Evolutionary conservation across 92 coral and sea anemone genomes (phyloP), one percentile per base, ranked within the genome.

Genomic region (Epizoanthus fatuus): DNA sequence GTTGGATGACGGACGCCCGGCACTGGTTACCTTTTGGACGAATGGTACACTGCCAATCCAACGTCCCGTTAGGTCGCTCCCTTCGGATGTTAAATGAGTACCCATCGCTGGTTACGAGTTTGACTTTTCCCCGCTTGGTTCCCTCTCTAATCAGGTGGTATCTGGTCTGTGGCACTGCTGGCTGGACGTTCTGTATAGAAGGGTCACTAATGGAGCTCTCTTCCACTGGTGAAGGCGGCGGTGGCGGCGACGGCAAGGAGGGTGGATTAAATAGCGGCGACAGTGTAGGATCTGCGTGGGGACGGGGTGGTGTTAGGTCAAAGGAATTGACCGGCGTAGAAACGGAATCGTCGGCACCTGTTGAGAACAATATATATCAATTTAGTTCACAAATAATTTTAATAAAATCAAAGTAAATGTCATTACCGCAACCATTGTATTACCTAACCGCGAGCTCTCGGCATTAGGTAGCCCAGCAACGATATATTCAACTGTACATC

Each of bases 1-100:
- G 86, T 59, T 81, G 76, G 22, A 67, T 49, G 0, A 81, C 77
- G 0, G 52, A 52, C 8, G 77, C 75, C 67, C 42, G 66, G 35
- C 86, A 81, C 29, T 25, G 77, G 39, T 81, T 81, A 7, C 40
- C 42, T 35, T 64, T 81, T 52, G 83, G 69, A 12, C 35, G 62
- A 3, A 32, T 55, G n/a, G n/a, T 67, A 32, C 86, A 81, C 66
- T 81, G 86, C 86, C 77, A 81, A 68, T 68, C 71, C 12, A 49
- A 1, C 8, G 55, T 81, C 29, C 37, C 86, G 14, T 29, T 53
- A 4, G 66, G 29, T 5, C 54, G 39, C 7, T 49, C 40, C 4
- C 42, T 22, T 16, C 51, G 32, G 47, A 66, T 52, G 14, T 81
- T 81, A 12, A 67, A 81, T 0, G 74, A 22, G 64, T 81, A 81